Conservation (phyloP, 2,113 vertebrate genomes). For the Aegypius monachus region DNA sequence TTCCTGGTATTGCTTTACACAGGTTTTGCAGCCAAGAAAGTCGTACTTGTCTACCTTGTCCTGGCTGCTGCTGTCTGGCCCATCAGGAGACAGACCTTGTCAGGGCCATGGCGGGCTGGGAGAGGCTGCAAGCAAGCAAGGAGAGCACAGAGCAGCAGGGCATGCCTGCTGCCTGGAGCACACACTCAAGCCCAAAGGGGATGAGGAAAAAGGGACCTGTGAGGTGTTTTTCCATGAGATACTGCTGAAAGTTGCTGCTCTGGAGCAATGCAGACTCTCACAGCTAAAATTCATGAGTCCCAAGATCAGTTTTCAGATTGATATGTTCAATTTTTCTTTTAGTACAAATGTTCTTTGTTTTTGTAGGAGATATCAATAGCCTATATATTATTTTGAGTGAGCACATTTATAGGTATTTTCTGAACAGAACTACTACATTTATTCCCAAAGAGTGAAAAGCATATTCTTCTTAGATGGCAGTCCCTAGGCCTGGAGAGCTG, state of each 20-base stretch:
- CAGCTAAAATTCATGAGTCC: not conserved
- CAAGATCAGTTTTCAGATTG: not conserved
- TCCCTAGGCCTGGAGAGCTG: not conserved
- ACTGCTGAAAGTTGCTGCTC: not conserved
- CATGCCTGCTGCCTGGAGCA: not conserved
- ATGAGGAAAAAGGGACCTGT: not conserved
- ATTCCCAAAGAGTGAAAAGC: not conserved
- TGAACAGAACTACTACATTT: not conserved
- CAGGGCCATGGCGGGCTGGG: not conserved
- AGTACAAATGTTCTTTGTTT: not conserved
- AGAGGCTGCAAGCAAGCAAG: not conserved
- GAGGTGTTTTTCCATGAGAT: not conserved
- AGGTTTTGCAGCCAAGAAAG: not conserved
- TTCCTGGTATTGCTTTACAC: not conserved
- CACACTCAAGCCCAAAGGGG: not conserved
- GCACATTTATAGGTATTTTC: not conserved
- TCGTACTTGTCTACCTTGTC: not conserved
- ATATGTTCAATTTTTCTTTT: not conserved
- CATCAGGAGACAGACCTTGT: not conserved
- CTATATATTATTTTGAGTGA: not conserved
- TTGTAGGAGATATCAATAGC: not conserved
- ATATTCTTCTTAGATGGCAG: not conserved
- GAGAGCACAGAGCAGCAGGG: not conserved
- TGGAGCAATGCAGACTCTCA: not conserved
- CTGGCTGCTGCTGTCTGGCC: not conserved